Evolutionary conservation across 2,113 vertebrate species (phyloP).

Genomic region (Sturnus vulgaris): DNA sequence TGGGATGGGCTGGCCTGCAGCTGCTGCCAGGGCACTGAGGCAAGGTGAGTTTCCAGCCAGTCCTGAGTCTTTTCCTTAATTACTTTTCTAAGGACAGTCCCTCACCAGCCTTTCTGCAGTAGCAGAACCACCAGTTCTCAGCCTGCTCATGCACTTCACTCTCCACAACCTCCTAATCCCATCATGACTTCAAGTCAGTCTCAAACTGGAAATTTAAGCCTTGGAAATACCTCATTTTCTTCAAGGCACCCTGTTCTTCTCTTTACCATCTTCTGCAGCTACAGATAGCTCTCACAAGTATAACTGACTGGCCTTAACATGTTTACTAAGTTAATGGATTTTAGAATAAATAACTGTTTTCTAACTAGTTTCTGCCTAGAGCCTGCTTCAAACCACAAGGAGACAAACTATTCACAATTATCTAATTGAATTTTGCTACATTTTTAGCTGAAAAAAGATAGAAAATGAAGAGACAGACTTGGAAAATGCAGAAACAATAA

Average conservation of each 20-base stretch:
- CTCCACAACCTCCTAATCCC: background rate
- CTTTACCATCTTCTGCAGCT: background rate
- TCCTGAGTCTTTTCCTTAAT: background rate
- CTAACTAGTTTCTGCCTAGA: background rate
- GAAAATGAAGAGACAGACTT: background rate
- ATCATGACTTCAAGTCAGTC: background rate
- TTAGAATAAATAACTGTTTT: background rate
- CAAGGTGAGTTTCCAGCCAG: background rate
- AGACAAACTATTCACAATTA: background rate
- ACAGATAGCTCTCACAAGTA: background rate
- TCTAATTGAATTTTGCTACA: background rate
- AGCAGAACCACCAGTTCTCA: background rate
- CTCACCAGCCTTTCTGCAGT: background rate
- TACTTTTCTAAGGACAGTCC: background rate
- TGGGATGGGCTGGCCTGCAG: background rate
- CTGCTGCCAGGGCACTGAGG: background rate
- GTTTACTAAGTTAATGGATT: background rate
- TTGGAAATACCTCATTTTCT: background rate
- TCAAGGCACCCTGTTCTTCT: background rate
- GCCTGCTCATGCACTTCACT: fast-evolving
- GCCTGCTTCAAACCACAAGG: background rate
- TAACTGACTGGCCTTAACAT: background rate
- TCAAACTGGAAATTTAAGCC: background rate
- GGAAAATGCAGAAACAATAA: background rate
- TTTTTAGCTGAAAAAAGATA: background rate